phyloP scores from a whole-genome alignment of 2,113 vertebrate genomes.

The Symphodus melops region DNA sequence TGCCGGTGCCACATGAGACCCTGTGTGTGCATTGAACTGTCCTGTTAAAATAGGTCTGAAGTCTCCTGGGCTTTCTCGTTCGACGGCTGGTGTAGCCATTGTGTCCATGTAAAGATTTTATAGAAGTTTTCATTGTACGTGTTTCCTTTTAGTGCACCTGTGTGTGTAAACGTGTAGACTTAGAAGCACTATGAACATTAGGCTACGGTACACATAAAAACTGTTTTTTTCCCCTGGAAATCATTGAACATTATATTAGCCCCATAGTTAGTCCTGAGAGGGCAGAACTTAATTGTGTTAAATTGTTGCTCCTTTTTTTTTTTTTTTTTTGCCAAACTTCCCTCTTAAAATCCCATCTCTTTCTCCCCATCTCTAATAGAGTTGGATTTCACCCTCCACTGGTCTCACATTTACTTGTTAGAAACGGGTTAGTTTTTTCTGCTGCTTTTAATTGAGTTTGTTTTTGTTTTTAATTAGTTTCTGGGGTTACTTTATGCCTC shows the following conservation, averaged over 20 bases:
- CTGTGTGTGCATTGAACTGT: conserved; percentile 50
- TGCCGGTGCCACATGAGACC: conserved; percentile 72
- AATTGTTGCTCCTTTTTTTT: not conserved
- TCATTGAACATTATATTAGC: not conserved
- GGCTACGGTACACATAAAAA: no score
- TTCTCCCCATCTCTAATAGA: conserved; percentile 50
- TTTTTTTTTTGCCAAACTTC: not conserved
- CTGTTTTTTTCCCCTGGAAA: not conserved
- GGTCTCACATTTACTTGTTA: conserved; percentile 52
- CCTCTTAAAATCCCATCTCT: conserved; percentile 22
- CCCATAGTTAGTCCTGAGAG: not conserved
- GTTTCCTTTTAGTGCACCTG: conserved; percentile 26
- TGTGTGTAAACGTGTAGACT: conserved; percentile 11
- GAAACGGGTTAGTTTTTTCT: conserved; percentile 62
- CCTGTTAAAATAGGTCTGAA: conserved; percentile 59
- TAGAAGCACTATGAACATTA: not conserved
- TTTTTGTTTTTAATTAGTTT: conserved; percentile 75
- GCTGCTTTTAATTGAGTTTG: conserved; percentile 64
- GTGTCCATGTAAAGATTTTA: conserved; percentile 15
- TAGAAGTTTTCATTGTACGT: conserved; percentile 21
- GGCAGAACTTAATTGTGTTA: not conserved
- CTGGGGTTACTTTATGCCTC: conserved; percentile 64
- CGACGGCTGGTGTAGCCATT: conserved; percentile 2
- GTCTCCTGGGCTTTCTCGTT: conserved; percentile 54
- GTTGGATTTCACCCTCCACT: conserved; percentile 61